phyloP scores from a whole-genome alignment of 2,113 vertebrate species.

The Cichladusa arquata region DNA sequence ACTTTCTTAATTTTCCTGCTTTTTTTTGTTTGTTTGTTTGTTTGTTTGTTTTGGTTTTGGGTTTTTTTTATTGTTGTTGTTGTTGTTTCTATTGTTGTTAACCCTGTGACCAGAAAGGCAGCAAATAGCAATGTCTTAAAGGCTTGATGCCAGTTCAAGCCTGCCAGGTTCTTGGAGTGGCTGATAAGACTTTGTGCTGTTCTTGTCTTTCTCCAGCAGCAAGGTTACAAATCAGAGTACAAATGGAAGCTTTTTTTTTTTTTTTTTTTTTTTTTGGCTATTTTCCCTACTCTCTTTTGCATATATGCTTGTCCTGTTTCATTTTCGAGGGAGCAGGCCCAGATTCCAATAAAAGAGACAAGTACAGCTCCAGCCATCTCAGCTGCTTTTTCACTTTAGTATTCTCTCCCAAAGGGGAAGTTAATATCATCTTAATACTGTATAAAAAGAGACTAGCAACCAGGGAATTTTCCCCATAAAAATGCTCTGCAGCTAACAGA shows the following conservation, averaged over 20 bases:
- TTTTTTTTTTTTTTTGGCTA: background rate
- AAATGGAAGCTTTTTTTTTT: background rate
- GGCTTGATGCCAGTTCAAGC: background rate
- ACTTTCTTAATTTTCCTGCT: background rate
- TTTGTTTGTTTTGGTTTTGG: no score
- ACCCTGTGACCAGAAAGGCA: background rate
- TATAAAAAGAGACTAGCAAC: conserved; percentile 28
- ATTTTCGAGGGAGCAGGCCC: background rate
- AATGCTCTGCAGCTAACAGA: conserved; percentile 8
- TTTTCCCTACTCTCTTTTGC: background rate
- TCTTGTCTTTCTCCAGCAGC: background rate
- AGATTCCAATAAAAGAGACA: background rate
- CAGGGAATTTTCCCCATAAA: conserved; percentile 40
- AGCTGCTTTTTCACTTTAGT: conserved; percentile 36
- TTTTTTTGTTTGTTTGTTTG: no score
- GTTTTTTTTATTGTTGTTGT: no score
- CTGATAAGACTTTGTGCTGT: background rate
- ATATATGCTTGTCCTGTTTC: background rate
- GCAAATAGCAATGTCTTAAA: background rate
- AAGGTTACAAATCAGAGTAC: background rate
- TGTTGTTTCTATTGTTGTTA: background rate
- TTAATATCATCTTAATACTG: conserved; percentile 44
- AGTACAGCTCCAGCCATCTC: background rate
- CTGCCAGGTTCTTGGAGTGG: background rate
- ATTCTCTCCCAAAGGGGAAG: conserved; percentile 5